These are phyloP conservation scores for Byasa hedistus DNA, from an alignment of 2,888 invertebrate genomes.

Conservation along the genomic window DNA sequence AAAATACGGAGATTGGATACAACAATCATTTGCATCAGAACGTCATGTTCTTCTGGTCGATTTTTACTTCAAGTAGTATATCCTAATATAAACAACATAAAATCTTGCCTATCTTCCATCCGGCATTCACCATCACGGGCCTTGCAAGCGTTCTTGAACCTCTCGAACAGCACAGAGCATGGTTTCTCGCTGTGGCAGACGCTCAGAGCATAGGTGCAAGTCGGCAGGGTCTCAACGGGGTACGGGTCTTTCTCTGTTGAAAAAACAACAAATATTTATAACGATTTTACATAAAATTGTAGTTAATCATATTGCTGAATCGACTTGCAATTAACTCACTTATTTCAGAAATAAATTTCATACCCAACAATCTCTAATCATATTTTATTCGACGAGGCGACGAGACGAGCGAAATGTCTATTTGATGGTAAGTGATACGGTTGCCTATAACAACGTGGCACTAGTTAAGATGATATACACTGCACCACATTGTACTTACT, in stretches of 20 bases:
- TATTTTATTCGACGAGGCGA: too few species aligned
- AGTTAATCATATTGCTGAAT: too few species aligned
- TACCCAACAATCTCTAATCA: too few species aligned
- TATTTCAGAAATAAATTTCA: too few species aligned
- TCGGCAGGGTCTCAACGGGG: constrained; percentile 92
- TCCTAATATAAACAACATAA: neutral
- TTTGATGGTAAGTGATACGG: too few species aligned
- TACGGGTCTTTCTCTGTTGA: constrained; percentile 91
- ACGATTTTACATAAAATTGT: neutral
- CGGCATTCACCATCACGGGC: constrained; percentile 91
- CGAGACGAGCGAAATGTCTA: too few species aligned
- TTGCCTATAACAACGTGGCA: too few species aligned
- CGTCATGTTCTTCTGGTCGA: neutral
- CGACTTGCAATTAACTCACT: too few species aligned
- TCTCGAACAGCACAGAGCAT: constrained; percentile 90
- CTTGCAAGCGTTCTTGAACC: constrained; percentile 93
- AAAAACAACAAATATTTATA: constrained; percentile 36
- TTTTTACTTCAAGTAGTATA: neutral
- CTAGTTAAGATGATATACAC: too few species aligned
- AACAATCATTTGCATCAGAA: neutral
- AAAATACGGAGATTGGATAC: too few species aligned
- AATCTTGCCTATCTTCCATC: constrained; percentile 89
- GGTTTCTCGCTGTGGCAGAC: constrained; percentile 91
- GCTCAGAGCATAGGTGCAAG: constrained; percentile 92
- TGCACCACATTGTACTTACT: too few species aligned